Evolutionary conservation across 2,888 invertebrate species (phyloP), one percentile per base, ranked within the genome.

Genomic region (Lampropteryx suffumata): DNA sequence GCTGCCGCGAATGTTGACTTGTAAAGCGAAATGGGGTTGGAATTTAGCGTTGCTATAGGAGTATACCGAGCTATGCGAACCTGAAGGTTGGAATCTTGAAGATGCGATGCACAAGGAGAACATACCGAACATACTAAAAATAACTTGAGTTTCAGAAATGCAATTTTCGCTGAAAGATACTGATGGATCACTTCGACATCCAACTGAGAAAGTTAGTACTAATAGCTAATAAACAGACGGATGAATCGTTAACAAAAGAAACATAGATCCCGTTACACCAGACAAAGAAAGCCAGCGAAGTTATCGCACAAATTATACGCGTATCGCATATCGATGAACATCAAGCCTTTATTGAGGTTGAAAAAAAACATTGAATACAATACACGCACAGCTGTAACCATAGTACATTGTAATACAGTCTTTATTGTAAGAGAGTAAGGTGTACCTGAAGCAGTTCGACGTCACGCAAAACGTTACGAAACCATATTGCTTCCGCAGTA

Each of bases 401-500:
- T 26, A 27, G 29, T 48, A 24, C 43, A 42, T 14, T 41, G 52
- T 36, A 57, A 55, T 52, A 51, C 41, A 50, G 46, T 39, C 56
- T 47, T 59, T 62, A 49, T 55, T 52, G 49, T 41, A 43, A 52
- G 39, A 46, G 40, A 42, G 10, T 47, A 60, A 56, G 47, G 52
- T 47, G 61, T 54, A 51, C 40, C 43, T 46, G 37, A 58, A 61
- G 62, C 46, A 55, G 60, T 47, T 40, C 53, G 57, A 64, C 52
- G 61, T 64, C 64, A 69, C 61, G 67, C 68, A 64, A 71, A 68
- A 64, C 69, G 70, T 72, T 74, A 67, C 71, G 67, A 67, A 75
- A 73, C 65, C 56, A 76, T 76, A 79, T 78, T 78, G 71, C 75
- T 77, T 76, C 71, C 71, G 65, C 65, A 61, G 61, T 60, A 62